These are phyloP conservation scores for Colossoma macropomum DNA, from an alignment of 2,113 vertebrate genomes.

Conservation along the genomic window DNA sequence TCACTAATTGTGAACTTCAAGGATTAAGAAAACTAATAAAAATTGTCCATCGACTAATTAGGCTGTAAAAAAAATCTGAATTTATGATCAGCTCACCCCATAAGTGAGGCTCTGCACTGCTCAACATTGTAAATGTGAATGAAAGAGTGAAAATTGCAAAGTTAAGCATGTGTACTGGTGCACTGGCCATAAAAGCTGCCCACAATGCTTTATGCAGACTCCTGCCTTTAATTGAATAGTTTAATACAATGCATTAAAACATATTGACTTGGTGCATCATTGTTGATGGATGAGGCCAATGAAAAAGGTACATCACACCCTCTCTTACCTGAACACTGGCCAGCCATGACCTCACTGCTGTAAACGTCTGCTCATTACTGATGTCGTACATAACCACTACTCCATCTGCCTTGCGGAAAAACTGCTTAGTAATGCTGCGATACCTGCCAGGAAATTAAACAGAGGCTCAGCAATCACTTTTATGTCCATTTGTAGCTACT, in stretches of 20 bases:
- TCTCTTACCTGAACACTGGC: slow-evolving; percentile 85
- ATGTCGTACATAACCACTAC: slow-evolving; percentile 92
- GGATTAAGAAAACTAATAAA: too few relatives aligned
- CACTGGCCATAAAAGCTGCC: too few relatives aligned
- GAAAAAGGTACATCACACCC: background rate
- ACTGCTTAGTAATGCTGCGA: slow-evolving; percentile 92
- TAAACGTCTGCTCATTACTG: slow-evolving; percentile 84
- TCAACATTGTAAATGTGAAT: too few relatives aligned
- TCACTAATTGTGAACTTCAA: too few relatives aligned
- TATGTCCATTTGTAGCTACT: background rate
- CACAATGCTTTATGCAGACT: too few relatives aligned
- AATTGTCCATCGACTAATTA: too few relatives aligned
- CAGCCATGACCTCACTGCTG: slow-evolving; percentile 87
- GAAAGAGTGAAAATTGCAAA: too few relatives aligned
- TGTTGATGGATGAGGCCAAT: background rate
- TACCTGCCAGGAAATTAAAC: slow-evolving; percentile 77
- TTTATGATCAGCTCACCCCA: too few relatives aligned
- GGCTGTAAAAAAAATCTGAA: too few relatives aligned
- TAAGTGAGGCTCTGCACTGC: too few relatives aligned
- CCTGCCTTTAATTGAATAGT: background rate
- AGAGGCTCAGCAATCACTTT: background rate
- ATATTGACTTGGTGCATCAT: background rate
- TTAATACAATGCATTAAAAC: background rate
- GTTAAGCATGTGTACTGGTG: too few relatives aligned
- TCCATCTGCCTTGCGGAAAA: slow-evolving; percentile 92